A percentile compares a stretch with the other conserved stretches of the same genome.
These are phyloP conservation scores for Diarsia mendica DNA, from an alignment of 2,888 invertebrate species.

Conservation along the genomic window DNA sequence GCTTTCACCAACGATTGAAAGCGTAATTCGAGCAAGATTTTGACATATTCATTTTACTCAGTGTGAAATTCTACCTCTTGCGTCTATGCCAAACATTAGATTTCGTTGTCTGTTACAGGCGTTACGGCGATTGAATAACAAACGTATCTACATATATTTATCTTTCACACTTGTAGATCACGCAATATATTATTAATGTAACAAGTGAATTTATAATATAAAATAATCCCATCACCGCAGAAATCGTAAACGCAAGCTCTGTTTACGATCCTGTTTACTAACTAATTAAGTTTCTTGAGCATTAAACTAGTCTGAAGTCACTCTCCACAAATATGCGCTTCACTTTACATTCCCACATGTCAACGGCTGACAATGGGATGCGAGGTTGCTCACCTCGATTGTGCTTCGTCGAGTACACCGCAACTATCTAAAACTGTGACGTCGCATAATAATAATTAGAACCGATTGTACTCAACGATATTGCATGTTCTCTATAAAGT, in stretches of 20 bases:
- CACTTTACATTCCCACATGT: conserved; percentile 82
- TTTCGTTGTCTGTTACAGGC: neutral
- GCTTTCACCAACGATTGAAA: conserved; percentile 39
- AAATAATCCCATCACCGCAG: conserved; percentile 16
- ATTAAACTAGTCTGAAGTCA: conserved; percentile 58
- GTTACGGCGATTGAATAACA: conserved; percentile 32
- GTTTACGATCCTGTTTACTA: conserved; percentile 61
- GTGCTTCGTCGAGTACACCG: conserved; percentile 63
- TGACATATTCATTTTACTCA: conserved; percentile 27
- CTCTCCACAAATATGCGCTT: conserved; percentile 72
- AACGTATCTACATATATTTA: neutral
- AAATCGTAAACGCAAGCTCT: conserved; percentile 22
- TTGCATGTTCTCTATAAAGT: conserved; percentile 52
- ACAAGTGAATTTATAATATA: conserved; percentile 5
- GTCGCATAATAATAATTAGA: conserved; percentile 86
- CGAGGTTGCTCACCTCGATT: conserved; percentile 87
- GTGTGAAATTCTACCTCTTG: conserved; percentile 35
- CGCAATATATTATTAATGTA: neutral
- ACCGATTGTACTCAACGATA: conserved; percentile 71
- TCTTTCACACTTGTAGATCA: conserved; percentile 7
- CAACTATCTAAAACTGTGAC: conserved; percentile 81
- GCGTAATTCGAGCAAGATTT: conserved; percentile 28
- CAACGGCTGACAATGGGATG: conserved; percentile 81
- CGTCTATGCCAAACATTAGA: conserved; percentile 15
- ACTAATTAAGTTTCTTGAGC: conserved; percentile 66